Evolutionary conservation across 2,797 vertebrate species (phyloP), one percentile per base, ranked within the genome.

Genomic region (Lepidocolaptes lacrymiger): DNA sequence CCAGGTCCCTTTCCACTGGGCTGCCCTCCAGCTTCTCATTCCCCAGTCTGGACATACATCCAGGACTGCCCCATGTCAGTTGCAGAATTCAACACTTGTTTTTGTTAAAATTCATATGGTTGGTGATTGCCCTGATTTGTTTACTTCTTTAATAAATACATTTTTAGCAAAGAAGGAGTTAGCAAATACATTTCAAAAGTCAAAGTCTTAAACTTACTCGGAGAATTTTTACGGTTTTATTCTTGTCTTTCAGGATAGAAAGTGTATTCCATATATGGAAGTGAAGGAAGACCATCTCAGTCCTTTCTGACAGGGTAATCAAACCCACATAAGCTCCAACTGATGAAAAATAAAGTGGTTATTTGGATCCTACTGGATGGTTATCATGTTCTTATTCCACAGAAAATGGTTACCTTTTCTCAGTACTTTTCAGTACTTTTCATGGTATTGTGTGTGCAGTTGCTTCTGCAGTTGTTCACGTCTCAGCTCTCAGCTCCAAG

Each of bases 391-490:
- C 73, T 76, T 62, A 86, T 44, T 79, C 68, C 49, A 64, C 7
- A 91, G 32, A 63, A 76, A 51, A 66, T 77, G 5, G 21, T 79
- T 94, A 68, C 10, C 43, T 93, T 90, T n/a, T n/a, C n/a, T n/a
- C n/a, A n/a, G n/a, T n/a, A n/a, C n/a, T n/a, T n/a, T 67, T 59
- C 54, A 85, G 37, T 46, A 92, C 36, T 5, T 76, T 52, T 59
- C 51, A 54, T 48, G 48, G 12, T 74, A 21, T 21, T 91, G 23
- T 24, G 22, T 52, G 14, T 56, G 55, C 8, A 41, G 30, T 87
- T 85, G 58, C 43, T 93, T 94, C 85, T 88, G 58, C 54, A 58
- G 44, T 39, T 91, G 37, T 48, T 69, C 12, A 6, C 48, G 21
- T 23, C 18, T 64, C 17, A 3, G 6, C 18, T 86, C 13, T 80